Conservation (phyloP, 92 coral and sea anemone genomes). For the Desmophyllum pertusum region DNA sequence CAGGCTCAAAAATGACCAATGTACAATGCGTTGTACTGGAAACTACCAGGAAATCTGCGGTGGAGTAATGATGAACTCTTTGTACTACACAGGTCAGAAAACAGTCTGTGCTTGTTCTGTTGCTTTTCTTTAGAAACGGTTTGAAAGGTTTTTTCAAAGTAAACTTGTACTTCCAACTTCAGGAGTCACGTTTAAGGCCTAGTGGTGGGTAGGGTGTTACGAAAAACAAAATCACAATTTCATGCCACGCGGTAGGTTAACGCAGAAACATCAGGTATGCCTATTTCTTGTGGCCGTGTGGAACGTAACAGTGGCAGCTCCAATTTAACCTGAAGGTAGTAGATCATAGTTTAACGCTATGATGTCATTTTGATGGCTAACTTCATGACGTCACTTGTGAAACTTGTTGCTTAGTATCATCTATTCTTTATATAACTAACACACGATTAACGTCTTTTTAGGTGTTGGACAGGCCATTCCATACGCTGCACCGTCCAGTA, state of each 20-base stretch:
- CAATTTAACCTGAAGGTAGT: too few species aligned
- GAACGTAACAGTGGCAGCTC: too few species aligned
- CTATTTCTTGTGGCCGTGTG: too few species aligned
- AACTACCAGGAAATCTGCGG: slow-evolving; percentile 86
- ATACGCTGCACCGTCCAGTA: slow-evolving; percentile 33
- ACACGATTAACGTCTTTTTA: not conserved
- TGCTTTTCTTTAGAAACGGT: not conserved
- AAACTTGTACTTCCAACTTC: too few species aligned
- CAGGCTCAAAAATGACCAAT: slow-evolving; percentile 71
- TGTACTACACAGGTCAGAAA: slow-evolving; percentile 87
- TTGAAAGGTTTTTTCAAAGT: too few species aligned
- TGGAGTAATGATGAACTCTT: slow-evolving; percentile 80
- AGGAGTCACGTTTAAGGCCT: too few species aligned
- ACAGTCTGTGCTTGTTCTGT: not conserved
- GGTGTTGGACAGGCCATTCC: slow-evolving; percentile 66
- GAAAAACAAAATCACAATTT: too few species aligned
- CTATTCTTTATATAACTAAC: not conserved
- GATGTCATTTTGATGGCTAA: not conserved
- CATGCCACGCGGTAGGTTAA: too few species aligned
- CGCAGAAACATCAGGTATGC: too few species aligned
- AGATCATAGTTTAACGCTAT: not conserved
- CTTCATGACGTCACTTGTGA: not conserved
- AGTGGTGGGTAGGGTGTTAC: too few species aligned
- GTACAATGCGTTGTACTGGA: slow-evolving; percentile 72
- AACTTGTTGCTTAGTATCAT: not conserved